These are phyloP conservation scores for Sardinella longiceps DNA, from an alignment of 2,797 vertebrate genomes.

Conservation along the genomic window DNA sequence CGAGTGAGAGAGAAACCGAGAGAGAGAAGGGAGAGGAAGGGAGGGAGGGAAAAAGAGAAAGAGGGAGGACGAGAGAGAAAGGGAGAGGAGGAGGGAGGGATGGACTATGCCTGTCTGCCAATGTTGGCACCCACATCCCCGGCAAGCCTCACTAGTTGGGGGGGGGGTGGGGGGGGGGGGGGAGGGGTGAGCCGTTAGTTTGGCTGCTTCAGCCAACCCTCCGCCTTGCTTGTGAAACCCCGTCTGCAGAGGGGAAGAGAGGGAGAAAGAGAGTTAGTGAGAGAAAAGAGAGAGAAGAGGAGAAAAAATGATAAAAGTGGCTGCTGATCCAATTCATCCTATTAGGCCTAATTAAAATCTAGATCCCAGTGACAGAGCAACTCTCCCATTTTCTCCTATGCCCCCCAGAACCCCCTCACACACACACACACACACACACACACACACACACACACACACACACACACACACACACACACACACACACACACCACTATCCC, in stretches of 20 bases:
- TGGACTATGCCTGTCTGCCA: slow-evolving; percentile 19
- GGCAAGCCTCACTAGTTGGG: not conserved
- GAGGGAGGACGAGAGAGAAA: slow-evolving; percentile 23
- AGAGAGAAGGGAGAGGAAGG: slow-evolving; percentile 20
- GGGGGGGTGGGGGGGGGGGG: slow-evolving; percentile 27
- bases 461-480: not conserved
- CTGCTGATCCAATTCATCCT: slow-evolving; percentile 4
- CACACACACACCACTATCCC: not conserved
- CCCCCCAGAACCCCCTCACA: not conserved
- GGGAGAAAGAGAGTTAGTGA: not conserved
- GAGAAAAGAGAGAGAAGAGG: not conserved
- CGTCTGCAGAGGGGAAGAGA: not conserved
- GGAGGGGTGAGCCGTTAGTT: not conserved
- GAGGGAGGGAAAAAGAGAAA: slow-evolving; percentile 39
- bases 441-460: not conserved
- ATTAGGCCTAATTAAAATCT: slow-evolving; percentile 22
- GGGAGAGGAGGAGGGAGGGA: not conserved
- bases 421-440: not conserved
- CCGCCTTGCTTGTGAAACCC: not conserved
- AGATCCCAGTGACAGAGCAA: slow-evolving; percentile 18
- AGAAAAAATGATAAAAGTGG: not conserved
- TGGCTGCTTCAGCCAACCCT: slow-evolving; percentile 12
- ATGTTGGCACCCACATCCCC: not conserved
- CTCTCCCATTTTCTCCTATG: not conserved
- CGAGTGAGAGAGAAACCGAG: slow-evolving; percentile 34